These are phyloP conservation scores for Halcyon smyrnensis DNA, from an alignment of 2,797 vertebrate species.

Conservation along the genomic window DNA sequence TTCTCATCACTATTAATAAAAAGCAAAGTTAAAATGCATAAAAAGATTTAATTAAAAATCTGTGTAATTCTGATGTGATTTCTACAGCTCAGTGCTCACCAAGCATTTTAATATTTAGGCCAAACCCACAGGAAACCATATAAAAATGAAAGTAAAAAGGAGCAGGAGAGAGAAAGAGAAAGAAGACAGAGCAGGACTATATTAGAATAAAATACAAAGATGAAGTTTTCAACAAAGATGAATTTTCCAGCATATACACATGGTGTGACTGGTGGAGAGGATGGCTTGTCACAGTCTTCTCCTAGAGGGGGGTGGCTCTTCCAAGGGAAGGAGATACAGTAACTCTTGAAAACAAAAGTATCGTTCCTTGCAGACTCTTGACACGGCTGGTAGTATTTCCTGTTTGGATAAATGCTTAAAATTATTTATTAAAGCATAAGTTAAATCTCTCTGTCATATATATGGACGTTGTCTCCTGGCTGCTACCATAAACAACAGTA, in stretches of 20 bases:
- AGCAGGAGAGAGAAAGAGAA: background rate
- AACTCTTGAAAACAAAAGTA: background rate
- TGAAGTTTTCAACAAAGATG: background rate
- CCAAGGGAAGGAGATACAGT: background rate
- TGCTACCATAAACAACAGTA: background rate
- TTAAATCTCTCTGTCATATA: background rate
- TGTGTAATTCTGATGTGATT: constrained; percentile 6
- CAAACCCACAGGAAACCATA: background rate
- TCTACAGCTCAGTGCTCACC: constrained; percentile 26
- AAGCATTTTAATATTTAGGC: constrained; percentile 24
- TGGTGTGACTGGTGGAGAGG: no score
- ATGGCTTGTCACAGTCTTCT: background rate
- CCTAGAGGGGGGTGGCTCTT: background rate
- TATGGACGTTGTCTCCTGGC: background rate
- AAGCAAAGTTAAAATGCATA: constrained; percentile 54
- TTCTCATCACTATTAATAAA: constrained; percentile 63
- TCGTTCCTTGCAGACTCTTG: background rate
- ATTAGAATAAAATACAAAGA: background rate
- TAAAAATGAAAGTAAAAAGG: background rate
- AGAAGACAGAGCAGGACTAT: background rate
- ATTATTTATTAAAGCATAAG: background rate
- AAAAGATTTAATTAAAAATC: constrained; percentile 68
- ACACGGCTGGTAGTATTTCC: background rate
- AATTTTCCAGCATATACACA: background rate
- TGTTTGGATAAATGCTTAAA: background rate